Evolutionary conservation across 2,888 invertebrate genomes (phyloP).

Genomic region (Holacanthella duospinosa): DNA sequence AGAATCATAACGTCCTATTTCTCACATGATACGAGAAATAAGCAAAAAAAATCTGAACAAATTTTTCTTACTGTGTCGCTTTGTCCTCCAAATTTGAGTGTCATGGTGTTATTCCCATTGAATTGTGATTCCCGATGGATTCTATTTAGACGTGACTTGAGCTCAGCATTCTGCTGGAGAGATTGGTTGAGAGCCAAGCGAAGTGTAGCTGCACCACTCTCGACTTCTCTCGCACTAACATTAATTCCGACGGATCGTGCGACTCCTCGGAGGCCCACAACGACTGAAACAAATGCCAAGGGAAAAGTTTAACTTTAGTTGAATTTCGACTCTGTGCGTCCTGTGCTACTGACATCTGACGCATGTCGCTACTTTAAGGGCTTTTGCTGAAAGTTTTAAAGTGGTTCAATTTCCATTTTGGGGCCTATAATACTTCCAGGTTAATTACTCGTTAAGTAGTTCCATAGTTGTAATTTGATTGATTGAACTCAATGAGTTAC

Average conservation of each 20-base stretch:
- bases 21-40: too few species aligned
- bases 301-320: background rate
- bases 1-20: background rate
- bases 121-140: conserved; percentile 41
- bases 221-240: conserved; percentile 28
- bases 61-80: conserved; percentile 30
- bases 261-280: conserved; percentile 34
- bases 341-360: too few species aligned
- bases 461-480: too few species aligned
- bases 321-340: too few species aligned
- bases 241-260: conserved; percentile 29
- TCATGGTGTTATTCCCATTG: background rate
- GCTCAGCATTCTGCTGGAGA: conserved; percentile 62
- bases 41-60: background rate
- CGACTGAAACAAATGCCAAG: conserved; percentile 19
- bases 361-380: too few species aligned
- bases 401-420: too few species aligned
- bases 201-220: conserved; percentile 44
- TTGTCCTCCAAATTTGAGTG: conserved; percentile 50
- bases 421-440: too few species aligned
- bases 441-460: too few species aligned
- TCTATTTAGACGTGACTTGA: conserved; percentile 46
- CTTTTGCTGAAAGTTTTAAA: too few species aligned
- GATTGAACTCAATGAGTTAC: too few species aligned
- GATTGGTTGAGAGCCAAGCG: conserved; percentile 54